Base-by-base conservation (phyloP, 2,888 invertebrate species). In the Acrocyrtus sp. region DNA sequence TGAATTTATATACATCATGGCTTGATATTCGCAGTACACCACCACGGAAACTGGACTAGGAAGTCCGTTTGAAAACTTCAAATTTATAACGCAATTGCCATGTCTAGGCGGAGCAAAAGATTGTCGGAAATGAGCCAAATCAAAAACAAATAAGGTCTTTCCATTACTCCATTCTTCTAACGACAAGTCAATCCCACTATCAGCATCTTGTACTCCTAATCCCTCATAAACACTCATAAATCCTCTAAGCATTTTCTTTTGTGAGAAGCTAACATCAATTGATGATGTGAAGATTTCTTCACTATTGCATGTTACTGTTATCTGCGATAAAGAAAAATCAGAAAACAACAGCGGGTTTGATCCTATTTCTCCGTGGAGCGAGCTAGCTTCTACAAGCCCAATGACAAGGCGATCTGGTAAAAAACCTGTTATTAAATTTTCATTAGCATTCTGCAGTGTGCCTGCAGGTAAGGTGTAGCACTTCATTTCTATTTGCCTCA, bases 11-110 rank as follows among this genome's bases (percentile, higher is more conserved):
- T 67, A 54, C 17, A 77, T 17, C 0, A 57, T 19, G 5, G 65
- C 43, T 45, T 51, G 66, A 61, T 75, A 74, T n/a, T 77, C 77
- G 0, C 56, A 29, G 47, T 75, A 75, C 3, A 51, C 24, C 0
- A 78, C 10, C 0, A 69, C 69, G 8, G 72, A 74, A 19, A 78
- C 5, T n/a, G 75, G 68, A 10, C 57, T 27, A 0, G 57, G n/a
- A 0, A 53, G 21, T 1, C 63, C 57, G 1, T 15, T 45, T 10
- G 50, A 27, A 21, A 79, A 79, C 15, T 65, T 60, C 2, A 79
- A 24, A 27, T 70, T 39, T 1, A 75, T 63, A 4, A 41, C 39
- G n/a, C 56, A 21, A 43, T 69, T 65, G 2, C 74, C 74, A 34
- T 50, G 26, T 0, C 54, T 15, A 6, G 67, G 66, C 5, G 53